Evolutionary conservation across 2,888 invertebrate genomes (phyloP).

Genomic region (Toxonevra muliebris): DNA sequence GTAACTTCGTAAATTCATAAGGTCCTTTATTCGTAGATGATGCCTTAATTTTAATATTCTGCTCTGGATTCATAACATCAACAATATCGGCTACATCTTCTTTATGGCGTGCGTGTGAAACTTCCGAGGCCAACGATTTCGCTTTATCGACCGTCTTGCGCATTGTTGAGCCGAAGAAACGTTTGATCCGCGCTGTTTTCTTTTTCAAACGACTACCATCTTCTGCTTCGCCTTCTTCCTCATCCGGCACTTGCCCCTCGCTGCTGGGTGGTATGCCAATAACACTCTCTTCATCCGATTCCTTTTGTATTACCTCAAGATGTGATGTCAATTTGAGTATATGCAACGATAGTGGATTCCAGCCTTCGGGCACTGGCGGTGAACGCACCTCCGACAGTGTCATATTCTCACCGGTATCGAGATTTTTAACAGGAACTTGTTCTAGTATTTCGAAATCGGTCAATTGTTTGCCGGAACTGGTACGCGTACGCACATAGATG

Average conservation of each 20-base stretch:
- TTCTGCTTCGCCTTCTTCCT: constrained; percentile 65
- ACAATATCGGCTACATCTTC: constrained; percentile 87
- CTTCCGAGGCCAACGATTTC: constrained; percentile 87
- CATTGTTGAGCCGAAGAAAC: constrained; percentile 87
- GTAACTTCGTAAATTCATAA: constrained; percentile 91
- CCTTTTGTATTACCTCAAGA: constrained; percentile 82
- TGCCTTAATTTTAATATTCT: constrained; percentile 89
- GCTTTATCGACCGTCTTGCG: constrained; percentile 92
- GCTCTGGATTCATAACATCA: constrained; percentile 82
- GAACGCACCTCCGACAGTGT: constrained; percentile 86
- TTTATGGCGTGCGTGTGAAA: constrained; percentile 86
- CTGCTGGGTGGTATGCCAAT: constrained; percentile 68
- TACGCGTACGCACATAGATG: constrained; percentile 81
- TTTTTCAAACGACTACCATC: constrained; percentile 65
- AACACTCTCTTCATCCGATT: constrained; percentile 81
- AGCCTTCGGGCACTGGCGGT: constrained; percentile 76
- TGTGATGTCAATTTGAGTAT: constrained; percentile 89
- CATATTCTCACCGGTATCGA: constrained; percentile 87
- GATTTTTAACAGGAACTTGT: constrained; percentile 85
- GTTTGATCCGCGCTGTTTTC: constrained; percentile 73
- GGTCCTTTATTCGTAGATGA: constrained; percentile 97
- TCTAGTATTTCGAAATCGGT: constrained; percentile 93
- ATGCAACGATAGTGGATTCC: constrained; percentile 93
- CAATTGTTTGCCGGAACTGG: constrained; percentile 86
- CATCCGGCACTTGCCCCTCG: constrained; percentile 62